Conservation (phyloP, 2,888 invertebrate genomes). For the Cecidostiba fungosa region DNA sequence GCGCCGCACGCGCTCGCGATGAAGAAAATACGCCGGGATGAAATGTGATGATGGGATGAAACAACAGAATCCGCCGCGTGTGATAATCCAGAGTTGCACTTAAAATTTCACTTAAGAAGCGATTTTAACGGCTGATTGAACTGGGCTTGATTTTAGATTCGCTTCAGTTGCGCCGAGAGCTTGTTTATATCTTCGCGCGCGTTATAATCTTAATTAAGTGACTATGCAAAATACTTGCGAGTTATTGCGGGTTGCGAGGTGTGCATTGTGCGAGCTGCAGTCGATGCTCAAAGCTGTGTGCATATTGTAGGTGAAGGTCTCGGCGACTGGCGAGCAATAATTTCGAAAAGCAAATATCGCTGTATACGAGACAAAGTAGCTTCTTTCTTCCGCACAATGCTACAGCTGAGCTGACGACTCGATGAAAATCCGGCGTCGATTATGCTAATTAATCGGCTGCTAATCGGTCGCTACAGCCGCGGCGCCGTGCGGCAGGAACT, state of each 20-base stretch:
- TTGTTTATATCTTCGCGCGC: slow-evolving; percentile 35
- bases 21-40: neutral
- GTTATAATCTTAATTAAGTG: slow-evolving; percentile 58
- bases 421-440: slow-evolving; percentile 70
- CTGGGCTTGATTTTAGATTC: slow-evolving; percentile 40
- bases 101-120: slow-evolving; percentile 35
- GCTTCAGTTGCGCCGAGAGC: slow-evolving; percentile 21
- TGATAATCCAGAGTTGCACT: slow-evolving; percentile 33
- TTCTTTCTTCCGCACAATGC: neutral
- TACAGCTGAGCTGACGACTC: slow-evolving; percentile 50
- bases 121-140: slow-evolving; percentile 44
- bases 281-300: neutral
- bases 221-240: slow-evolving; percentile 49
- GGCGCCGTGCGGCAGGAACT: slow-evolving; percentile 58
- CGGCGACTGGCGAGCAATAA: neutral
- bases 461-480: slow-evolving; percentile 67
- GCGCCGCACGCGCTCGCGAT: neutral
- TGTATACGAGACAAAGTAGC: neutral
- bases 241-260: slow-evolving; percentile 15
- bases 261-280: slow-evolving; percentile 19
- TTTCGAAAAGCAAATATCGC: no score
- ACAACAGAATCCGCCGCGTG: slow-evolving; percentile 17
- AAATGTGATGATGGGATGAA: slow-evolving; percentile 32
- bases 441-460: slow-evolving; percentile 73
- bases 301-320: neutral